phyloP scores from a whole-genome alignment of 1,140 invertebrate genomes.

The Belonocnema kinseyi region DNA sequence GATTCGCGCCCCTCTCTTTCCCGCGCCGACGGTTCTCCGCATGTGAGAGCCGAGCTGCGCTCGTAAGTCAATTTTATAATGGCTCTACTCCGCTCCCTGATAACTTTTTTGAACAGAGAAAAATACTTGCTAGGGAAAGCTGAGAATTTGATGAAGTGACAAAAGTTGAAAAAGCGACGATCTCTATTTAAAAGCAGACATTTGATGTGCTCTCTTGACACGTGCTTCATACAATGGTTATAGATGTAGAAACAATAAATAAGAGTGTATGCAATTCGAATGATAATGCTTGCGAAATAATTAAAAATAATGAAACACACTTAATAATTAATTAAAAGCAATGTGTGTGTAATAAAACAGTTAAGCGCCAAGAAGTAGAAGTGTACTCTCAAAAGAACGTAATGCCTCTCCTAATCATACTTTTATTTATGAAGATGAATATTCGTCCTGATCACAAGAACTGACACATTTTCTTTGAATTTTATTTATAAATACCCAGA shows the following conservation, averaged over 20 bases:
- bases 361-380: constrained; percentile 38
- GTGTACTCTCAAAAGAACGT: constrained; percentile 21
- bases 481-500: too few relatives aligned
- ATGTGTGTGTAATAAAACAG: constrained; percentile 46
- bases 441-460: neutral
- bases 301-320: constrained; percentile 50
- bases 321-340: constrained; percentile 53
- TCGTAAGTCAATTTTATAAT: too few relatives aligned
- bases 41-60: too few relatives aligned
- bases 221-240: constrained; percentile 51
- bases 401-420: neutral
- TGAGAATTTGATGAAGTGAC: neutral
- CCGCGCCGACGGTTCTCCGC: too few relatives aligned
- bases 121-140: neutral
- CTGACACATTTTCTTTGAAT: neutral
- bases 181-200: constrained; percentile 35
- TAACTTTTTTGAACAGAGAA: neutral
- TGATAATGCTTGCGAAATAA: constrained; percentile 69
- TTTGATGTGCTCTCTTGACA: constrained; percentile 55
- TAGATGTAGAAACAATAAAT: constrained; percentile 49
- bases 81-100: too few relatives aligned
- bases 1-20: too few relatives aligned
- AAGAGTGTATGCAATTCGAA: constrained; percentile 60
- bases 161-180: neutral
- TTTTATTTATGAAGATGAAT: neutral